Conservation (phyloP, 2,888 invertebrate species). For the Cetonia aurata region DNA sequence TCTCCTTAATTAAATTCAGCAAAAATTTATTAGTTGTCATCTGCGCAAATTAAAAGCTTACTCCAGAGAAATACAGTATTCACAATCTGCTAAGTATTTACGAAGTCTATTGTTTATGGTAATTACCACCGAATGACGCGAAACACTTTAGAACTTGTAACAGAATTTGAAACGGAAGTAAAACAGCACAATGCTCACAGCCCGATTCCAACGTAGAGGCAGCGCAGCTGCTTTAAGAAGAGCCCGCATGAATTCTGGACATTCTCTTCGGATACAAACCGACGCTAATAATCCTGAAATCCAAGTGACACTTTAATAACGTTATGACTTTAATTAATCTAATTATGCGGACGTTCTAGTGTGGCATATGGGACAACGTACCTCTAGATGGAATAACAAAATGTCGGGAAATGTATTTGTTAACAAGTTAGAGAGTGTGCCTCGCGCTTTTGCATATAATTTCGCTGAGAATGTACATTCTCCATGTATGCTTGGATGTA, state of each 20-base stretch:
- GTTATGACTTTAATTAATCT: slow-evolving; percentile 43
- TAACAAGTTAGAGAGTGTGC: slow-evolving; percentile 34
- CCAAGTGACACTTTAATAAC: slow-evolving; percentile 36
- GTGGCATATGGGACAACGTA: slow-evolving; percentile 38
- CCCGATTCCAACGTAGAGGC: not conserved
- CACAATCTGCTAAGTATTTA: not conserved
- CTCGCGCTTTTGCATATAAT: slow-evolving; percentile 23
- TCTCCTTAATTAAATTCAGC: no score
- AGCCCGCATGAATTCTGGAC: slow-evolving; percentile 29
- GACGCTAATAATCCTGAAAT: slow-evolving; percentile 34
- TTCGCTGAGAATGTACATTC: slow-evolving; percentile 10
- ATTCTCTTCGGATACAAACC: slow-evolving; percentile 32
- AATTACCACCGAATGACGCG: slow-evolving; percentile 1
- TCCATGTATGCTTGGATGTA: not conserved
- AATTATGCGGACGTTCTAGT: slow-evolving; percentile 41
- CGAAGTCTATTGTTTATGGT: not conserved
- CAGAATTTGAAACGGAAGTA: slow-evolving; percentile 6
- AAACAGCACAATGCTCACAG: not conserved
- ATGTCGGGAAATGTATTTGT: slow-evolving; percentile 41
- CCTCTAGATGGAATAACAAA: slow-evolving; percentile 39
- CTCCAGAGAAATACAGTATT: not conserved
- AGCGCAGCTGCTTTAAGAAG: slow-evolving; percentile 21
- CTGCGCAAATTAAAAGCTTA: not conserved
- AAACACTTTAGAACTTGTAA: slow-evolving; percentile 1
- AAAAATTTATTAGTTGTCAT: no score